Evolutionary conservation across 1,140 invertebrate species (phyloP).

Genomic region (Matsumurasca onukii): DNA sequence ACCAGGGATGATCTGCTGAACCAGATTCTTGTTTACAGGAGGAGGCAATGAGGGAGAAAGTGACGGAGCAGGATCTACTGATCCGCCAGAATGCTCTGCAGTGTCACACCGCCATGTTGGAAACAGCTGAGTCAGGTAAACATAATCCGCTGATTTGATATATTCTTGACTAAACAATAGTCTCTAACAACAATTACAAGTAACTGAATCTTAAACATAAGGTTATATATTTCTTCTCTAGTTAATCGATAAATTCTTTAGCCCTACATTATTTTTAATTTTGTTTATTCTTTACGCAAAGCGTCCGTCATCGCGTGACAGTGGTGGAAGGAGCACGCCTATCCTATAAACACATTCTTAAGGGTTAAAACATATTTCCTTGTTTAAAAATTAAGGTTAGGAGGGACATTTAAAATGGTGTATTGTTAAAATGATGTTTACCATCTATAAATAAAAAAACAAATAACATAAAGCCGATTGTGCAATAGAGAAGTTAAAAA

Average conservation of each 20-base stretch:
- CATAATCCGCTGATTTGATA: neutral
- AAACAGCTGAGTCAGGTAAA: neutral
- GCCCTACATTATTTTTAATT: neutral
- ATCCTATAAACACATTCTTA: neutral
- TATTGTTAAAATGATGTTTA: no score
- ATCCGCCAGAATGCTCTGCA: neutral
- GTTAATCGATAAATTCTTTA: neutral
- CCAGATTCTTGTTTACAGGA: neutral
- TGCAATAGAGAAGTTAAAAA: no score
- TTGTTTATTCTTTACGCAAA: neutral
- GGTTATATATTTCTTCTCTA: neutral
- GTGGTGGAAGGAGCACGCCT: neutral
- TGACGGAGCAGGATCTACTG: neutral
- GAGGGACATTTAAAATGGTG: no score
- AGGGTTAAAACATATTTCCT: no score
- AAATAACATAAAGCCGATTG: no score
- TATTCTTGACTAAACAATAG: neutral
- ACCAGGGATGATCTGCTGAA: no score
- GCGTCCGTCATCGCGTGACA: neutral
- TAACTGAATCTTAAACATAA: neutral
- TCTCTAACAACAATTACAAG: neutral
- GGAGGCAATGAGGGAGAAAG: neutral
- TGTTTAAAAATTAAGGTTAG: no score
- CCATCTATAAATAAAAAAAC: no score
- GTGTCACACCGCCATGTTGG: neutral